These are phyloP conservation scores for Manis javanica DNA, from an alignment of 2,797 vertebrate species.

Conservation along the genomic window DNA sequence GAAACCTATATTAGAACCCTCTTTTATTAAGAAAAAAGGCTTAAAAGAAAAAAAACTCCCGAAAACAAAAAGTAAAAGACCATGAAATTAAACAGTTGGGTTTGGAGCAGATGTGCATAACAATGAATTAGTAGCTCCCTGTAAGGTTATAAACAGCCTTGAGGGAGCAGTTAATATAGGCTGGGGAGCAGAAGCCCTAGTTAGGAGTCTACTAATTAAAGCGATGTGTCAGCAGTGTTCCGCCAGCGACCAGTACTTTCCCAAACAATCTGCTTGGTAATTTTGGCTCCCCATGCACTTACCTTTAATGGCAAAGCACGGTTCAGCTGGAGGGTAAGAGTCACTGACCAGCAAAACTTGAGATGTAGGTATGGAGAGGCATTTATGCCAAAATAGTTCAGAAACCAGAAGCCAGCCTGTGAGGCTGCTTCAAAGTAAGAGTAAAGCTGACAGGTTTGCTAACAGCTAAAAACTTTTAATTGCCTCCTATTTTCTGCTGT, in stretches of 20 bases:
- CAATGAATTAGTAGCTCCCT: conserved; percentile 54
- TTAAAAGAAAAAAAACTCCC: conserved; percentile 56
- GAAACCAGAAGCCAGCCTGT: neutral
- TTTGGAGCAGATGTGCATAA: conserved; percentile 72
- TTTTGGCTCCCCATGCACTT: neutral
- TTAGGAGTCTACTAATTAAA: conserved; percentile 35
- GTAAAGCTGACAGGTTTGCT: neutral
- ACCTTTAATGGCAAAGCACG: neutral
- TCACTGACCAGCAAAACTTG: neutral
- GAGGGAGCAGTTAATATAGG: conserved; percentile 59
- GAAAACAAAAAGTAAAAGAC: conserved; percentile 5
- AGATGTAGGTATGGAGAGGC: conserved; percentile 6
- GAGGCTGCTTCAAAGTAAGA: conserved; percentile 25
- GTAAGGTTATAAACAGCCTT: conserved; percentile 63
- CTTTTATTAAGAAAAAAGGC: conserved; percentile 69
- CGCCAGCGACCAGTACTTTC: neutral
- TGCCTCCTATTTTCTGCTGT: neutral
- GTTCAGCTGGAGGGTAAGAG: rapidly evolving
- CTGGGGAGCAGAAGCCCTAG: conserved; percentile 45
- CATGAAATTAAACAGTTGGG: conserved; percentile 69
- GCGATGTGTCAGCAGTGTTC: neutral
- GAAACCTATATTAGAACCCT: conserved; percentile 79
- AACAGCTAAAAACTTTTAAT: conserved; percentile 9
- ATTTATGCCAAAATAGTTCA: conserved; percentile 26
- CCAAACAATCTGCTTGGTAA: neutral